Conservation (phyloP, 1,140 invertebrate genomes). For the Eupristina koningsbergeri region DNA sequence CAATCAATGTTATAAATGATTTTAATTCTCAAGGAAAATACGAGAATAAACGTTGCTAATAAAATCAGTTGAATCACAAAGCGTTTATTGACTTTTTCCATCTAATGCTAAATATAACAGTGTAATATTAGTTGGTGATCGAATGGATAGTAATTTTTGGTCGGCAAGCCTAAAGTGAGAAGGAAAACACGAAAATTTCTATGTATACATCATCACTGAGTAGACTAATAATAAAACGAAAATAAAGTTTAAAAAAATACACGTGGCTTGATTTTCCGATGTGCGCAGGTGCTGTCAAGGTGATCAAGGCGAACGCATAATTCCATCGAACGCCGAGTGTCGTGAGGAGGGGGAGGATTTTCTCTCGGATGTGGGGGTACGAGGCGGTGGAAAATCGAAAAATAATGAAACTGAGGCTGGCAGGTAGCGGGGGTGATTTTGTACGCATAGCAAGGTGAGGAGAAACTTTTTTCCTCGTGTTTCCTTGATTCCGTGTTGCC, state of each 20-base stretch:
- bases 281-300: background rate
- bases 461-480: background rate
- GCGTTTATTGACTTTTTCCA: background rate
- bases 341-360: background rate
- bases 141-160: background rate
- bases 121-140: background rate
- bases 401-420: background rate
- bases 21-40: background rate
- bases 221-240: background rate
- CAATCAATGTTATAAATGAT: background rate
- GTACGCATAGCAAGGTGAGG: too few relatives aligned
- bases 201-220: background rate
- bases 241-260: background rate
- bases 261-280: background rate
- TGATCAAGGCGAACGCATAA: background rate
- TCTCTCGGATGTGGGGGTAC: background rate
- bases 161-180: background rate
- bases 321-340: background rate
- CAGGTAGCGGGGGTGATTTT: background rate
- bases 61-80: background rate
- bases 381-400: too few relatives aligned
- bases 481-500: background rate
- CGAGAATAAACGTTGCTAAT: background rate
- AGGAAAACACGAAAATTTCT: background rate
- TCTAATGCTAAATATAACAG: background rate